Evolutionary conservation across 2,888 invertebrate species (phyloP), one percentile per base, ranked within the genome.

Genomic region (Galerucella calmariensis): DNA sequence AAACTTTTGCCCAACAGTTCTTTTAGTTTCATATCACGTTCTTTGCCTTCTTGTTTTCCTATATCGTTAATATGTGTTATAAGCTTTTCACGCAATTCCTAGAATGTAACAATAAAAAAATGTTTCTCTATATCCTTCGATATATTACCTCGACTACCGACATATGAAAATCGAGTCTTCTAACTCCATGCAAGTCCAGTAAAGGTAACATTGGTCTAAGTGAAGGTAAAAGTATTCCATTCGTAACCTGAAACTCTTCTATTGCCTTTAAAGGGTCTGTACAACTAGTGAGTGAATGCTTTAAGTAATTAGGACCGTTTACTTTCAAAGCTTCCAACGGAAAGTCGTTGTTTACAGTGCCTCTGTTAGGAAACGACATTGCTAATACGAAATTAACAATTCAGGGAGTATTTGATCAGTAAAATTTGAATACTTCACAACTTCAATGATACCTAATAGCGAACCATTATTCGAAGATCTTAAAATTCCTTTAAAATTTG

Each of bases 221-320:
- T 0, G 98, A 98, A 1, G 98, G 97, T 65, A 98, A 88, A 72
- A 97, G 88, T 82, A 98, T 96, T 56, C 96, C 96, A 90, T 97
- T 97, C 87, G 96, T 95, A 63, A 96, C 89, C 92, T 95, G 97
- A 90, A 99, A 99, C 87, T 98, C 97, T 90, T 98, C 97, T 78
- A 99, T 99, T n/a, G 98, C 98, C 89, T 97, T 97, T 56, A 98
- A 87, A 12, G 98, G 98, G 89, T 99, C 98, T 0, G 97, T 96
- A 85, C 98, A 98, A 83, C 96, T 97, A 14, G 97, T 97, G 16
- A 98, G 90, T 12, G 97, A 95, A 87, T 98, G 97, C 78, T 93
- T 87, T 41, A 88, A 81, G 77, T 85, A 88, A 80, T 83, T 86
- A 41, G 88, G 88, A 1, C 88, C 88, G 74, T 88, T 83, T 12